phyloP scores from a whole-genome alignment of 2,797 vertebrate species.

The Alauda arvensis region DNA sequence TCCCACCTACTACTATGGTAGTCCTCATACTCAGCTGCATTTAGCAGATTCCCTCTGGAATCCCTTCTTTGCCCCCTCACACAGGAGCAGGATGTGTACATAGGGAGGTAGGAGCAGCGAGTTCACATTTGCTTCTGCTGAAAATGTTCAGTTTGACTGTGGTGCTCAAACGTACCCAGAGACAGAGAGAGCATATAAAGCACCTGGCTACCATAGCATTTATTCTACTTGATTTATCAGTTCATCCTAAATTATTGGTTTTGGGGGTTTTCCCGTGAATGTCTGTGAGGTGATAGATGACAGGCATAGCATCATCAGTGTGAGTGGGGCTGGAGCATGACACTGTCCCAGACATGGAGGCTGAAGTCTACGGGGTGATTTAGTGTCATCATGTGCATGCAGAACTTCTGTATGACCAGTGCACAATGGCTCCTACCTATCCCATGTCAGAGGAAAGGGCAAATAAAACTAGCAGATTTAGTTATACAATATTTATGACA shows the following conservation, averaged over 20 bases:
- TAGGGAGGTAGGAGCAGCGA: fast-evolving
- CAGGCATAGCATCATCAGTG: neutral
- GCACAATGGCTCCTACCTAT: neutral
- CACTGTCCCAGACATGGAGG: neutral
- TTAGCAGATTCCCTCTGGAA: neutral
- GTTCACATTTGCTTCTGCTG: neutral
- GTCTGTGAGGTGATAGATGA: fast-evolving
- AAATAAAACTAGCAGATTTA: neutral
- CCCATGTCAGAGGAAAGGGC: fast-evolving
- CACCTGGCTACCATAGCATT: neutral
- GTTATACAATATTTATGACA: neutral
- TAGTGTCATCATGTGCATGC: neutral
- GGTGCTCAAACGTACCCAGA: neutral
- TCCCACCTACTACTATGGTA: neutral
- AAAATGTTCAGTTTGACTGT: neutral
- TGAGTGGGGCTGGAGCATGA: fast-evolving
- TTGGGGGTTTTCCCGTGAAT: neutral
- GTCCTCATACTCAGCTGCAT: neutral
- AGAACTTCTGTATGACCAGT: neutral
- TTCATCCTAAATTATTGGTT: neutral
- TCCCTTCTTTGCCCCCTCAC: neutral
- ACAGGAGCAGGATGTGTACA: fast-evolving
- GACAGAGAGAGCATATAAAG: neutral
- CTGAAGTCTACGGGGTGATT: neutral
- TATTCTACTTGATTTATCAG: neutral